Conservation (phyloP, 2,113 vertebrate genomes). For the Micronisus gabar region DNA sequence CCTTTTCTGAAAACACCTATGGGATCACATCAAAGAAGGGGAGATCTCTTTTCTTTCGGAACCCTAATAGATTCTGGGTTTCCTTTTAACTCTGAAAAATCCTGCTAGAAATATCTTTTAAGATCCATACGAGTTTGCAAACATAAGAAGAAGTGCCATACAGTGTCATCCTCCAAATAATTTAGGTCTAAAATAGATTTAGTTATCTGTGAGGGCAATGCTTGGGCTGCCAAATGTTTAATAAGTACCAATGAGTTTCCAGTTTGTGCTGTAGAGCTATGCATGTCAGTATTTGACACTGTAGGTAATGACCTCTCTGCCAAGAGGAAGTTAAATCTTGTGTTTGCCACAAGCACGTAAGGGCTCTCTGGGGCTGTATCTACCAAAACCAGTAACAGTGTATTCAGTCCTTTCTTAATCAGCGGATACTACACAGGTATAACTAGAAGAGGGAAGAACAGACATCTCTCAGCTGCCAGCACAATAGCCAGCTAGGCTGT, state of each 20-base stretch:
- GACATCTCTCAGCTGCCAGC: not conserved
- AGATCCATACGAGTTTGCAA: not conserved
- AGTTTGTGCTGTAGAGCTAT: not conserved
- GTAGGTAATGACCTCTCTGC: not conserved
- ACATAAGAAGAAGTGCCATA: not conserved
- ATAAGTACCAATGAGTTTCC: not conserved
- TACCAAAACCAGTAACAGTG: not conserved
- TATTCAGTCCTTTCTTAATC: not conserved
- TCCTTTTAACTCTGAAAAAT: not conserved
- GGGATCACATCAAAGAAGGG: not conserved
- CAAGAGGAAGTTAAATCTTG: not conserved
- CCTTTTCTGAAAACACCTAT: not conserved
- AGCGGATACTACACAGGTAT: accelerated
- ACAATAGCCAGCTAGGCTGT: not conserved
- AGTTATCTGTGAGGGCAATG: not conserved
- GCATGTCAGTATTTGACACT: not conserved
- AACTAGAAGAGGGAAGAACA: not conserved
- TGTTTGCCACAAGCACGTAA: not conserved
- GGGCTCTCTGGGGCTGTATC: not conserved
- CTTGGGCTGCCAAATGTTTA: not conserved
- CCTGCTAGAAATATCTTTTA: not conserved
- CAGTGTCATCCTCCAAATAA: not conserved
- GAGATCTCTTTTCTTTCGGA: not conserved
- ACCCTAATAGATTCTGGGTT: not conserved
- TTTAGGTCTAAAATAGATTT: not conserved